phyloP scores from a whole-genome alignment of 2,797 vertebrate species.

The Gadopsis bispinosus region DNA sequence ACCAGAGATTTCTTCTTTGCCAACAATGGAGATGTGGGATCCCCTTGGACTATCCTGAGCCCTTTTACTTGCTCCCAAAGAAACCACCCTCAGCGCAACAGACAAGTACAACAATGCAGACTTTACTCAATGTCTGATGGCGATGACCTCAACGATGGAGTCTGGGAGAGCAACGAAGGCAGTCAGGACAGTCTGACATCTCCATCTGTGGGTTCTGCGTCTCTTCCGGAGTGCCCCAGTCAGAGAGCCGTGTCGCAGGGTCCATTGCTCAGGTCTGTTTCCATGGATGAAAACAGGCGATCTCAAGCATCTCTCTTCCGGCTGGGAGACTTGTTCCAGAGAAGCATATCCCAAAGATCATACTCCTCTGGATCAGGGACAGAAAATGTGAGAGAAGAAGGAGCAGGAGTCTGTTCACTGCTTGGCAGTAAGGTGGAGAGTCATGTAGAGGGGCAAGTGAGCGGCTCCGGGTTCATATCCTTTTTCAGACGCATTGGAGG shows the following conservation, averaged over 20 bases:
- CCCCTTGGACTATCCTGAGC: constrained; percentile 85
- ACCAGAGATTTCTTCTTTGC: constrained; percentile 75
- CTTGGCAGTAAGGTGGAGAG: not conserved
- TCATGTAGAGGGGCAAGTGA: constrained; percentile 43
- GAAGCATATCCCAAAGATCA: constrained; percentile 53
- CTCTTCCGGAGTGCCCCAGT: constrained; percentile 57
- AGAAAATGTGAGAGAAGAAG: constrained; percentile 25
- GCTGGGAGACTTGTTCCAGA: constrained; percentile 78
- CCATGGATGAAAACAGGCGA: constrained; percentile 64
- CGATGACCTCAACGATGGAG: constrained; percentile 64
- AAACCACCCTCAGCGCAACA: not conserved
- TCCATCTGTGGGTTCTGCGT: constrained; percentile 28
- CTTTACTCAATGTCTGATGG: constrained; percentile 28
- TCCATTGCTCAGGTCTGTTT: constrained; percentile 62
- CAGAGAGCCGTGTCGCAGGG: constrained; percentile 39
- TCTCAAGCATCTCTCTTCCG: constrained; percentile 56
- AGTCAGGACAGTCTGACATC: not conserved
- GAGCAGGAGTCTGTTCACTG: not conserved
- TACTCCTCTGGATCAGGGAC: constrained; percentile 60
- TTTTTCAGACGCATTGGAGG: constrained; percentile 84
- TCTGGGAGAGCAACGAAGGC: constrained; percentile 62
- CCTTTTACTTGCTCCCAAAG: constrained; percentile 61
- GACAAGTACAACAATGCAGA: constrained; percentile 19
- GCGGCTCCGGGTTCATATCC: constrained; percentile 73
- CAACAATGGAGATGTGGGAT: constrained; percentile 66